Percentiles rank a stretch among this genome's conserved stretches.
Conservation (phyloP, 1,140 invertebrate genomes). For the Nautilus pompilius region DNA sequence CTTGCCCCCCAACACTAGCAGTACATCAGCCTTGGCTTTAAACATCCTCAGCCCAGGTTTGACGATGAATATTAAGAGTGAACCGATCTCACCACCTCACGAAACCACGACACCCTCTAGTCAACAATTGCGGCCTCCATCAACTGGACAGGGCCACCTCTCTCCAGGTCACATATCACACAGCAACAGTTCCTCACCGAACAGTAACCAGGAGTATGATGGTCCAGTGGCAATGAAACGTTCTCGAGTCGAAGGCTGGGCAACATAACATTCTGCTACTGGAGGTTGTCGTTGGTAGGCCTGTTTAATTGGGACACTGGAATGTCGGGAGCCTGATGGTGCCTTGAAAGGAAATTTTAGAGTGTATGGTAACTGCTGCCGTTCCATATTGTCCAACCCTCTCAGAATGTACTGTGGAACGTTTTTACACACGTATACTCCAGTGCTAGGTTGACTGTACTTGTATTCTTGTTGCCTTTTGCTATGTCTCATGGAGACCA, state of each 20-base stretch:
- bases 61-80: conserved; percentile 88
- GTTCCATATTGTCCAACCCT: not conserved
- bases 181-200: conserved; percentile 37
- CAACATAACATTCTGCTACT: conserved; percentile 24
- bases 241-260: conserved; percentile 41
- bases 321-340: not conserved
- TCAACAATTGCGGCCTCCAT: conserved; percentile 41
- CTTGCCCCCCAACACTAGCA: no score
- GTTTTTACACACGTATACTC: not conserved
- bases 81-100: conserved; percentile 86
- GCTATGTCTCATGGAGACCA: not conserved
- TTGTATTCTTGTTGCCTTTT: not conserved
- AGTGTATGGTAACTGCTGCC: conserved; percentile 2
- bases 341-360: not conserved
- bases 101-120: conserved; percentile 58
- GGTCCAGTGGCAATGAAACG: conserved; percentile 38
- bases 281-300: not conserved
- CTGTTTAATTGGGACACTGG: not conserved
- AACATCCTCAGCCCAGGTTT: conserved; percentile 73
- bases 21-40: conserved; percentile 62
- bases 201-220: conserved; percentile 31
- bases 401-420: not conserved
- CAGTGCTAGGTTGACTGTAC: conserved; percentile 1
- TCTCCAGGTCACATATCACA: conserved; percentile 36
- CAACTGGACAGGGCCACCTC: conserved; percentile 27